Percentiles rank a stretch among this genome's conserved stretches.
Evolutionary conservation across 2,113 vertebrate genomes (phyloP).

Genomic region (Hiodon alosoides): DNA sequence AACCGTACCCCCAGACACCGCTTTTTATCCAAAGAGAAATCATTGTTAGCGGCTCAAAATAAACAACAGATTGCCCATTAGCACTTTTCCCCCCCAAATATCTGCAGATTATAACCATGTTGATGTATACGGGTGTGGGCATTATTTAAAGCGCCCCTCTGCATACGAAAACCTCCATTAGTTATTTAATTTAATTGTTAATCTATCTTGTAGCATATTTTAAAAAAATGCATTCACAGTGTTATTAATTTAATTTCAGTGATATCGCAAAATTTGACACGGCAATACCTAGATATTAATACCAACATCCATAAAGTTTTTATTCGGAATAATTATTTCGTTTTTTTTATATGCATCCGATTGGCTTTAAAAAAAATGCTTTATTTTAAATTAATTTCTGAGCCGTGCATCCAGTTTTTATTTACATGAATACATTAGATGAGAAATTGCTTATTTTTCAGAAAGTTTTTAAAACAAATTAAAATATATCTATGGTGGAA

Average conservation of each 20-base stretch:
- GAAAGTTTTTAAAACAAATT: neutral
- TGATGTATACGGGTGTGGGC: conserved; percentile 57
- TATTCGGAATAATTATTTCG: neutral
- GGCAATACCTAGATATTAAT: neutral
- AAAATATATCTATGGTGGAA: neutral
- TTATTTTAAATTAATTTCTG: no score
- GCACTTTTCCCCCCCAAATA: conserved; percentile 72
- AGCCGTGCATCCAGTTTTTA: no score
- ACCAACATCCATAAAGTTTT: neutral
- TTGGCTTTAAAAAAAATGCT: no score
- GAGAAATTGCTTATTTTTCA: neutral
- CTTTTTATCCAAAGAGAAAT: conserved; percentile 84
- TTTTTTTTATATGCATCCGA: neutral
- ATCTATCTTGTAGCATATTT: conserved; percentile 5
- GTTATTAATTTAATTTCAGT: neutral
- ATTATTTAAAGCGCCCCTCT: conserved; percentile 49
- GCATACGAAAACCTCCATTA: conserved; percentile 39
- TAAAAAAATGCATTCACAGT: neutral
- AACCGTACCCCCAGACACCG: conserved; percentile 74
- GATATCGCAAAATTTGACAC: neutral
- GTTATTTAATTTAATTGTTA: conserved; percentile 23
- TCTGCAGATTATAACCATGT: conserved; percentile 65
- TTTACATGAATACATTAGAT: neutral
- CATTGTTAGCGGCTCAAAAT: conserved; percentile 83
- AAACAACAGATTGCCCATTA: conserved; percentile 91